These are phyloP conservation scores for Oncorhynchus masou DNA, from an alignment of 2,113 vertebrate genomes.

Conservation along the genomic window DNA sequence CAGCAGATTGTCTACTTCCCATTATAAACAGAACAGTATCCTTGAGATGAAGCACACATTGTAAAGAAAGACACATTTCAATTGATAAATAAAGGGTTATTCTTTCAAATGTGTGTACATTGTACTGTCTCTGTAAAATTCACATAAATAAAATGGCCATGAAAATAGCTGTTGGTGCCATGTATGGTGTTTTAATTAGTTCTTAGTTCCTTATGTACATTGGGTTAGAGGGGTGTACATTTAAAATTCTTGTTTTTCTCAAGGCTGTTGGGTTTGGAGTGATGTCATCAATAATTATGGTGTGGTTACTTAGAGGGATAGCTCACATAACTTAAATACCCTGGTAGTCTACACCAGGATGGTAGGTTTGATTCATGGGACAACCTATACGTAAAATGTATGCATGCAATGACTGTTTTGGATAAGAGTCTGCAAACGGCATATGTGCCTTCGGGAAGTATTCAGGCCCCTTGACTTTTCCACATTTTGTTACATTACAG, in stretches of 20 bases:
- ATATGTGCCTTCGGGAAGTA: too few relatives aligned
- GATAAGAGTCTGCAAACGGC: too few relatives aligned
- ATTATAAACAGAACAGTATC: background rate
- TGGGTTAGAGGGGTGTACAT: conserved; percentile 30
- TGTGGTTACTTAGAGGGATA: conserved; percentile 14
- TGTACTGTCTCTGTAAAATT: background rate
- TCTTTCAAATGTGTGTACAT: background rate
- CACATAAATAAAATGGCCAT: background rate
- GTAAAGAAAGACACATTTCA: background rate
- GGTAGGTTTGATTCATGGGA: too few relatives aligned
- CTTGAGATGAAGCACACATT: background rate
- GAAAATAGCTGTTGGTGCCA: conserved; percentile 24
- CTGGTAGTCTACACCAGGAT: too few relatives aligned
- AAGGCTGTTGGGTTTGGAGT: conserved; percentile 57
- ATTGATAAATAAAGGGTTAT: conserved; percentile 24
- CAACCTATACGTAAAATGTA: too few relatives aligned
- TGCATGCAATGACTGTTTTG: too few relatives aligned
- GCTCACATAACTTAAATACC: too few relatives aligned
- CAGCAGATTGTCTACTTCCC: background rate
- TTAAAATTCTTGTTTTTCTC: conserved; percentile 67
- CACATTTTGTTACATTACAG: background rate
- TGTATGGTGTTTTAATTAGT: conserved; percentile 39
- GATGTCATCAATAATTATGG: conserved; percentile 55
- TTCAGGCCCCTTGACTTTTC: too few relatives aligned
- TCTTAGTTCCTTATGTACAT: conserved; percentile 42